These are phyloP conservation scores for Mobula hypostoma DNA, from an alignment of 2,113 vertebrate species.

Conservation along the genomic window DNA sequence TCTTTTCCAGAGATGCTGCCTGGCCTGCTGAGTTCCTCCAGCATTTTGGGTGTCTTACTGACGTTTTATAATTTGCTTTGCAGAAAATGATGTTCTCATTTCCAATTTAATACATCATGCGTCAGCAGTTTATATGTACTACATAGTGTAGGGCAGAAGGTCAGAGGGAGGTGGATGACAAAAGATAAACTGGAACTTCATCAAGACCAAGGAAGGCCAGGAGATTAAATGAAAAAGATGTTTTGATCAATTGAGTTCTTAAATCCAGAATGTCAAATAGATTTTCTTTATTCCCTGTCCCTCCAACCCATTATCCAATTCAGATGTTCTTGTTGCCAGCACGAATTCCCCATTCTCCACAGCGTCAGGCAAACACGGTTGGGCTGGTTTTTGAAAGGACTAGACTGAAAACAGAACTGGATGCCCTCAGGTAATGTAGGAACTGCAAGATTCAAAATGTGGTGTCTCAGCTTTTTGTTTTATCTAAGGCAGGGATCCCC, in stretches of 20 bases:
- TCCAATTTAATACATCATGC: background rate
- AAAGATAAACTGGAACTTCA: too few species aligned
- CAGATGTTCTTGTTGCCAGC: slow-evolving; percentile 93
- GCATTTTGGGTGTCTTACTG: too few species aligned
- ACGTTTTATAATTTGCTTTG: background rate
- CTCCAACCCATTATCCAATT: background rate
- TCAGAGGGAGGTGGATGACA: too few species aligned
- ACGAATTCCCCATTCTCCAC: slow-evolving; percentile 87
- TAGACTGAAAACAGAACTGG: slow-evolving; percentile 70
- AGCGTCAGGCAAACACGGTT: slow-evolving; percentile 76
- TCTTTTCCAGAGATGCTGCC: too few species aligned
- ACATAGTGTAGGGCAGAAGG: too few species aligned
- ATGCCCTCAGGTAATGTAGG: slow-evolving; percentile 75
- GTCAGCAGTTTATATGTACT: too few species aligned
- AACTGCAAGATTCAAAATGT: background rate
- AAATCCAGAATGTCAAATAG: background rate
- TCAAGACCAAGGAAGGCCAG: too few species aligned
- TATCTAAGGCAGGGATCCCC: background rate
- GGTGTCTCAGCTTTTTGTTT: background rate
- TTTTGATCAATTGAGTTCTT: background rate
- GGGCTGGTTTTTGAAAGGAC: slow-evolving; percentile 85
- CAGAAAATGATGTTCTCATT: background rate
- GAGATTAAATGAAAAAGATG: background rate
- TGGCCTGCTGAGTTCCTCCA: too few species aligned
- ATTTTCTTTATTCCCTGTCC: background rate